Evolutionary conservation across 2,113 vertebrate genomes (phyloP).

Genomic region (Protobothrops mucrosquamatus): DNA sequence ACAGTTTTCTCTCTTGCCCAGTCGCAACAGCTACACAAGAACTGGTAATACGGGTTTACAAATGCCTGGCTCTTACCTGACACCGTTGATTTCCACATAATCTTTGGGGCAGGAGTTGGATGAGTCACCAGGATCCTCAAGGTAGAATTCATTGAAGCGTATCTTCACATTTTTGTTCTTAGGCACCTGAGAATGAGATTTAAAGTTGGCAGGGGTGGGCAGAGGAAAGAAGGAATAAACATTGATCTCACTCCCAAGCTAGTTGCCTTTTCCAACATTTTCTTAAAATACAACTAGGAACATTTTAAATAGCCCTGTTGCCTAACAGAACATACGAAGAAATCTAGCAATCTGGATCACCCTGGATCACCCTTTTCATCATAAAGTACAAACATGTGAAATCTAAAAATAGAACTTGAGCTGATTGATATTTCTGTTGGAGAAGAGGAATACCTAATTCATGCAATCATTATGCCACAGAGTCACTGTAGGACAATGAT

Average conservation of each 20-base stretch:
- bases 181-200: conserved; percentile 76
- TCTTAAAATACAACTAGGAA: background rate
- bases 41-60: background rate
- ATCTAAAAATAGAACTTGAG: background rate
- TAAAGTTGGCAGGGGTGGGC: too few species aligned
- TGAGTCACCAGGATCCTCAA: conserved; percentile 64
- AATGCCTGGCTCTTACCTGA: conserved; percentile 70
- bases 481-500: background rate
- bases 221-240: background rate
- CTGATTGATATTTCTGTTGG: too few species aligned
- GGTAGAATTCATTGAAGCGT: conserved; percentile 79
- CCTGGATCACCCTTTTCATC: background rate
- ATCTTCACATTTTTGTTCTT: conserved; percentile 75
- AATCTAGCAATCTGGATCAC: background rate
- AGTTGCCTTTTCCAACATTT: background rate
- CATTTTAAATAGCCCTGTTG: background rate
- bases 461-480: too few species aligned
- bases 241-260: background rate
- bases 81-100: conserved; percentile 78
- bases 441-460: too few species aligned
- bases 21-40: background rate
- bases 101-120: conserved; percentile 77
- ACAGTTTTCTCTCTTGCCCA: background rate
- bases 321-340: background rate
- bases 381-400: background rate